Conservation (phyloP, 2,888 invertebrate species). For the Philaethria dido region DNA sequence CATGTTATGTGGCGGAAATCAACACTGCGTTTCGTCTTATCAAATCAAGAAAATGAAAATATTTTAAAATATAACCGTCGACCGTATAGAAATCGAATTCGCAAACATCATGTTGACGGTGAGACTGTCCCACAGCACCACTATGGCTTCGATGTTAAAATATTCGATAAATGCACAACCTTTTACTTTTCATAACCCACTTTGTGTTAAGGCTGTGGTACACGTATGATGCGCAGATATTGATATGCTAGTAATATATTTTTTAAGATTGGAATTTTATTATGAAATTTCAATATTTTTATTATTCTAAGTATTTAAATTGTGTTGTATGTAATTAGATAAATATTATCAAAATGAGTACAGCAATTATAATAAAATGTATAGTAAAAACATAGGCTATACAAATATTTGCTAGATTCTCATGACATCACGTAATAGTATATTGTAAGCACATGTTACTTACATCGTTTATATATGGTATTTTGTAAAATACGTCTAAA, state of each 20-base stretch:
- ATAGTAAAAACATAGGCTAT: slow-evolving; percentile 15
- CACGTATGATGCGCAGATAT: slow-evolving; percentile 30
- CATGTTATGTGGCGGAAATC: too few relatives aligned
- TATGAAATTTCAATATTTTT: too few relatives aligned
- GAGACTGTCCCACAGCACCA: too few relatives aligned
- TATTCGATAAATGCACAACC: slow-evolving; percentile 51
- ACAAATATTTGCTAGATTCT: slow-evolving; percentile 30
- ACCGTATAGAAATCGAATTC: too few relatives aligned
- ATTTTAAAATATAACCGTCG: too few relatives aligned
- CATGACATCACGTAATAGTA: slow-evolving; percentile 29
- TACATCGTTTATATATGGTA: slow-evolving; percentile 6
- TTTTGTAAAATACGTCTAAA: not conserved
- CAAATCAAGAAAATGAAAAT: too few relatives aligned
- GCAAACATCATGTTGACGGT: too few relatives aligned
- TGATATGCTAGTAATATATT: too few relatives aligned
- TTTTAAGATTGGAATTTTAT: too few relatives aligned
- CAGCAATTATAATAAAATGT: slow-evolving; percentile 14
- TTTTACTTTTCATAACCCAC: slow-evolving; percentile 57
- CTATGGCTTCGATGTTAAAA: not conserved
- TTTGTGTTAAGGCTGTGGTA: slow-evolving; percentile 45
- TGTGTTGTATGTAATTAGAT: too few relatives aligned
- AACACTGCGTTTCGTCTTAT: too few relatives aligned
- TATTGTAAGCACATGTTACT: slow-evolving; percentile 29
- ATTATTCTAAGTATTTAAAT: too few relatives aligned
- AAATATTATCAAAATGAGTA: slow-evolving; percentile 8